These are phyloP conservation scores for Ylistrum balloti DNA, from an alignment of 1,140 invertebrate genomes.

Conservation along the genomic window DNA sequence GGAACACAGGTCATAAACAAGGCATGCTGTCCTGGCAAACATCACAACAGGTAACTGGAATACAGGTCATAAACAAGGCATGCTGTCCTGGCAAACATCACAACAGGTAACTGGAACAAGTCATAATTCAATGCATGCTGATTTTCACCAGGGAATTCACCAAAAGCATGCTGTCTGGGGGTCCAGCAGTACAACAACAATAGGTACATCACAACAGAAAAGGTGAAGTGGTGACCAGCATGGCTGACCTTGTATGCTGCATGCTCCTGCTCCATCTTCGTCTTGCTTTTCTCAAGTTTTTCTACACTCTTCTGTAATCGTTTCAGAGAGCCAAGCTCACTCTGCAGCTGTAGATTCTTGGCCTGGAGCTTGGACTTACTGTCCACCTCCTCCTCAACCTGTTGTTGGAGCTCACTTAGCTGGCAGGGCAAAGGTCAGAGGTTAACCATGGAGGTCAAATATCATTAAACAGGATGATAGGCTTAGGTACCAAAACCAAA, in stretches of 20 bases:
- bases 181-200: slow-evolving; percentile 18
- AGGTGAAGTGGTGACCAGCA: background rate
- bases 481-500: background rate
- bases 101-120: slow-evolving; percentile 21
- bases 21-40: background rate
- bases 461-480: background rate
- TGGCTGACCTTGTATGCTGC: slow-evolving; percentile 68
- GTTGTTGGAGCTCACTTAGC: slow-evolving; percentile 67
- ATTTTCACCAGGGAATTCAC: background rate
- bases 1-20: background rate
- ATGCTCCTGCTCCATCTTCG: slow-evolving; percentile 68
- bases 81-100: background rate
- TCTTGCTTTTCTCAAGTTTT: slow-evolving; percentile 69
- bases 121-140: background rate
- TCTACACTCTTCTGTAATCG: slow-evolving; percentile 64
- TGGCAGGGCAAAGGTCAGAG: slow-evolving; percentile 52
- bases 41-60: slow-evolving; percentile 5
- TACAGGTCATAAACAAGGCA: background rate
- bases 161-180: slow-evolving; percentile 36
- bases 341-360: slow-evolving; percentile 67
- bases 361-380: slow-evolving; percentile 64
- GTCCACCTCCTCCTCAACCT: slow-evolving; percentile 67
- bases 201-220: background rate
- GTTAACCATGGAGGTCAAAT: background rate
- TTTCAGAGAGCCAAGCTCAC: slow-evolving; percentile 63